A percentile compares a stretch with the other conserved stretches of the same genome.
These are phyloP conservation scores for Hemitrygon akajei DNA, from an alignment of 2,797 vertebrate genomes.

Conservation along the genomic window DNA sequence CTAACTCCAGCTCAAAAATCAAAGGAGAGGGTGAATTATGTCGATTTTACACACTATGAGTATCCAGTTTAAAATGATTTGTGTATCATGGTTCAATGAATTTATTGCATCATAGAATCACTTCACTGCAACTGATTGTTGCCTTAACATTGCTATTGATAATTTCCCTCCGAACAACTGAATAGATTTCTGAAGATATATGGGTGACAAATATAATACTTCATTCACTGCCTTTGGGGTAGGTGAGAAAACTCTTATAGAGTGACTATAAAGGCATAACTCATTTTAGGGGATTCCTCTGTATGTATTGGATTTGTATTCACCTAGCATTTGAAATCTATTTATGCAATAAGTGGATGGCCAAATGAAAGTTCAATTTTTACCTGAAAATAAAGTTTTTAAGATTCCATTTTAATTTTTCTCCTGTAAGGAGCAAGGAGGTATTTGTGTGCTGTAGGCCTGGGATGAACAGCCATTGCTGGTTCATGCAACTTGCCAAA, in stretches of 20 bases:
- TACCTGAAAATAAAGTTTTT: slow-evolving; percentile 46
- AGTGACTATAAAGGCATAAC: slow-evolving; percentile 41
- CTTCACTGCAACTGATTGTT: not conserved
- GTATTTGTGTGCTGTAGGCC: slow-evolving; percentile 40
- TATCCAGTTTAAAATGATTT: not conserved
- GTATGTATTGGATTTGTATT: slow-evolving; percentile 46
- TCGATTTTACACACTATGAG: not conserved
- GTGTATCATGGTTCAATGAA: not conserved
- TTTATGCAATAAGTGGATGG: slow-evolving; percentile 42
- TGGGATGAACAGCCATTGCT: slow-evolving; percentile 44
- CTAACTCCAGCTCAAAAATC: too few relatives aligned
- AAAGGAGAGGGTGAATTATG: not conserved
- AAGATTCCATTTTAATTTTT: slow-evolving; percentile 43
- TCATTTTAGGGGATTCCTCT: slow-evolving; percentile 38
- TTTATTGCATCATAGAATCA: not conserved
- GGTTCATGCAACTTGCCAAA: slow-evolving; percentile 48
- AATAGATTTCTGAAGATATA: not conserved
- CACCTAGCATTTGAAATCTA: slow-evolving; percentile 40
- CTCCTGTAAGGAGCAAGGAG: slow-evolving; percentile 39
- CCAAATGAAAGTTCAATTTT: slow-evolving; percentile 46
- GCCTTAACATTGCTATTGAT: slow-evolving; percentile 10
- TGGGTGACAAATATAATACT: slow-evolving; percentile 21
- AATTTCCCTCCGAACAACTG: not conserved
- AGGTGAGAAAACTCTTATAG: slow-evolving; percentile 42
- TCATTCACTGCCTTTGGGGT: slow-evolving; percentile 37